Conservation (phyloP, 2,888 invertebrate genomes). For the Zhengitettix transpicula region DNA sequence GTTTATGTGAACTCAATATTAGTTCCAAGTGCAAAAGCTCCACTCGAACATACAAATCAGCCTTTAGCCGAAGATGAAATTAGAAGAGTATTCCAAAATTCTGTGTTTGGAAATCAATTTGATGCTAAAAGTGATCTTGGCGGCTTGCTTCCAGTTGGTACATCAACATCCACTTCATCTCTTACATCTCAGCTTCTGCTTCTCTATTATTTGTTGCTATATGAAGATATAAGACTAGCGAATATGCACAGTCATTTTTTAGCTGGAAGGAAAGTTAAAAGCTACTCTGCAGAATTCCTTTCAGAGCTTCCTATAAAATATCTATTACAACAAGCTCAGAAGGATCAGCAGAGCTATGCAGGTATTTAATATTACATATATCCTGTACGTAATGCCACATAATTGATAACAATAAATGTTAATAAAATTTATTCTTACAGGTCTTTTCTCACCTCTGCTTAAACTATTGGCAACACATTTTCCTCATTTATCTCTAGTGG, state of each 20-base stretch:
- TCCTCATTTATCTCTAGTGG: constrained; percentile 85
- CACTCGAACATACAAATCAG: constrained; percentile 70
- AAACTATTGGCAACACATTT: constrained; percentile 81
- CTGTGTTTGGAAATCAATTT: constrained; percentile 21
- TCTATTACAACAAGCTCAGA: constrained; percentile 80
- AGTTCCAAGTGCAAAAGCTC: constrained; percentile 43
- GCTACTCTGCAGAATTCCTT: constrained; percentile 72
- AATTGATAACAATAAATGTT: neutral
- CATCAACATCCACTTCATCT: constrained; percentile 25
- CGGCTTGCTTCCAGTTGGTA: neutral
- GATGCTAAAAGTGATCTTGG: neutral
- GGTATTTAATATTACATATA: constrained; percentile 15
- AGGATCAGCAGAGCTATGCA: constrained; percentile 78
- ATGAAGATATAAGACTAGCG: constrained; percentile 74
- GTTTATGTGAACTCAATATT: constrained; percentile 88
- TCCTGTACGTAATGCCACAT: neutral
- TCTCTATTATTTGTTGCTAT: constrained; percentile 78
- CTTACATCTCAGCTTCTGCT: constrained; percentile 77
- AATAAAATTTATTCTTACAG: constrained; percentile 20
- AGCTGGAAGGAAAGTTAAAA: constrained; percentile 57
- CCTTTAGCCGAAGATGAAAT: constrained; percentile 85
- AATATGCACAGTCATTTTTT: constrained; percentile 49
- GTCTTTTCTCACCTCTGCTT: constrained; percentile 76
- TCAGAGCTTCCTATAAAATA: constrained; percentile 87
- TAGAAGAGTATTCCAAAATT: constrained; percentile 61